Base-by-base conservation (phyloP, 1,140 invertebrate genomes). In the Rhizoglyphus robini region DNA sequence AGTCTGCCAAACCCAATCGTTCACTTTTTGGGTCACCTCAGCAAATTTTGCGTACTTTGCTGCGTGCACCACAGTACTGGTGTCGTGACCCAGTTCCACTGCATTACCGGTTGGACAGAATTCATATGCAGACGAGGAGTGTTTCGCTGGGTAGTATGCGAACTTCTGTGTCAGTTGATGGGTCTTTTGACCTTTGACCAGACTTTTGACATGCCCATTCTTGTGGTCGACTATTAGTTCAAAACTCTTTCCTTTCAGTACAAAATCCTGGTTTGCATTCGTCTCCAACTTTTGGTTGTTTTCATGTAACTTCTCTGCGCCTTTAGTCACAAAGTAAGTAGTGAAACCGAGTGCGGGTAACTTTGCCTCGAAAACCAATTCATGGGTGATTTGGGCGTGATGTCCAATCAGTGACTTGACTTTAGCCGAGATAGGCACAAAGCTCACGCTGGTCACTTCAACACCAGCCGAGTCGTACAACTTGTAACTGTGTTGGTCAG, bases 1-100 rank as follows among this genome's bases (percentile, higher is more conserved):
- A 1, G 88, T 82, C 78, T 95, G 87, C 27, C 83, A 87, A 0
- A 88, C 76, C 87, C 88, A 96, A 15, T 85, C 79, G 54, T 79
- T 81, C 66, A 85, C 82, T 11, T 74, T 75, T 72, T 91, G 86
- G 69, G 88, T 85, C 8, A 95, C 80, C 79, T 98, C 94, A 66
- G 86, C 70, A 15, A 80, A 74, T 18, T 15, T 5, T 5, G 18
- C 32, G 34, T 36, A 25, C 8, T n/a, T 18, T 51, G 25, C 8
- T 36, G 13, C 32, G n/a, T 13, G n/a, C 3, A 57, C 23, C 5
- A 63, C 13, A 13, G 8, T 18, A 23, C n/a, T 11, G 8, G 4
- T 30, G 8, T 46, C 15, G n/a, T 11, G 3, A 41, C 5, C 18
- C 27, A 58, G 3, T 5, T 58, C 61, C n/a, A 36, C 34, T 13